Percentiles rank a stretch among this genome's conserved stretches.
Evolutionary conservation across 1,140 invertebrate species (phyloP).

Genomic region (Nautilus pompilius): DNA sequence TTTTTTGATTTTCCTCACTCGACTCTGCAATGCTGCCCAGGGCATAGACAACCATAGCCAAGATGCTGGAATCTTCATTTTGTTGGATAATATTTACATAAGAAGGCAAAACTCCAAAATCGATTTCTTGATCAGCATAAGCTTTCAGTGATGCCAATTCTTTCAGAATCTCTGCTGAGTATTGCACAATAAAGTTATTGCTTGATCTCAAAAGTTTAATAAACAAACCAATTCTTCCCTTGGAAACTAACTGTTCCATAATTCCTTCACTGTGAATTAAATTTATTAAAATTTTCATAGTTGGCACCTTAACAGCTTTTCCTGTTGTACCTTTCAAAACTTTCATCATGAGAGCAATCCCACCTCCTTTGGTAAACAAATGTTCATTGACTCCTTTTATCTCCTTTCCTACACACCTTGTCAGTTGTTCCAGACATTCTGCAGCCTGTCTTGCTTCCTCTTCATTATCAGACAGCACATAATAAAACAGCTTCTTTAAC

Average conservation of each 20-base stretch:
- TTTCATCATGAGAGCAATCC: slow-evolving; percentile 37
- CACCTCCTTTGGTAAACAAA: slow-evolving; percentile 33
- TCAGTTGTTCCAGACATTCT: slow-evolving; percentile 44
- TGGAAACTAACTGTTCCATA: slow-evolving; percentile 38
- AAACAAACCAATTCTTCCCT: slow-evolving; percentile 39
- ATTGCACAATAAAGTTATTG: slow-evolving; percentile 27
- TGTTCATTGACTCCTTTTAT: slow-evolving; percentile 27
- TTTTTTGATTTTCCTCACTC: slow-evolving; percentile 23
- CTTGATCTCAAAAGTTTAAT: slow-evolving; percentile 39
- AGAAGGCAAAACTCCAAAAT: slow-evolving; percentile 12
- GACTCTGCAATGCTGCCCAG: slow-evolving; percentile 38
- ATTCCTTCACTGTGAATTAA: slow-evolving; percentile 39
- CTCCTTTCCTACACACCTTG: slow-evolving; percentile 20
- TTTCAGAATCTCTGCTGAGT: slow-evolving; percentile 33
- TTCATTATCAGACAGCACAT: slow-evolving; percentile 44
- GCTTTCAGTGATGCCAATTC: slow-evolving; percentile 27
- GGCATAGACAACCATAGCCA: slow-evolving; percentile 36
- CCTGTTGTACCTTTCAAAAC: slow-evolving; percentile 34
- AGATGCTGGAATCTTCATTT: slow-evolving; percentile 35
- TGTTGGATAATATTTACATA: slow-evolving; percentile 41
- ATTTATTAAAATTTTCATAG: slow-evolving; percentile 42
- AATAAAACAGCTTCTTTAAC: slow-evolving; percentile 48
- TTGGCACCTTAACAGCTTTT: slow-evolving; percentile 39
- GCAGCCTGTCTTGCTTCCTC: slow-evolving; percentile 46
- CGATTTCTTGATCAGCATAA: slow-evolving; percentile 27